A percentile compares a stretch with the other conserved stretches of the same genome.
phyloP scores from a whole-genome alignment of 2,113 vertebrate species.

The Sisor rabdophorus region DNA sequence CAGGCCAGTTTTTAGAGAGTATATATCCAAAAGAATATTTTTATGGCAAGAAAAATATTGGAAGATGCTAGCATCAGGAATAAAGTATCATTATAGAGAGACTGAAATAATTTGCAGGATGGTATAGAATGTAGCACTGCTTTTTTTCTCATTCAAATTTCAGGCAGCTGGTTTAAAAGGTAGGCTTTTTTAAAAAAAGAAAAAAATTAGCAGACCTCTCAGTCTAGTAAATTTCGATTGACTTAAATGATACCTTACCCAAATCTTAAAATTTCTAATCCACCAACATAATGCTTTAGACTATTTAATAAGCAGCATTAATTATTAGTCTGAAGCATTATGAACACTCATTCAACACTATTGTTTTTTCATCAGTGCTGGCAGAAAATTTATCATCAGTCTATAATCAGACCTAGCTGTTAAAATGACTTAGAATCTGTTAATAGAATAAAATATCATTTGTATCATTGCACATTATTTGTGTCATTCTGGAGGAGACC shows the following conservation, averaged over 20 bases:
- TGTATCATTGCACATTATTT: not conserved
- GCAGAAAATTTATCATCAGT: not conserved
- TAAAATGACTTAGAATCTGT: not conserved
- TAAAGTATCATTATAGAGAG: not conserved
- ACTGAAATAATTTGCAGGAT: not conserved
- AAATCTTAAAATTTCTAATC: not conserved
- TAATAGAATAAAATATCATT: not conserved
- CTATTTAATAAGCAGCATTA: not conserved
- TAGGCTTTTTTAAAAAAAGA: too few species aligned
- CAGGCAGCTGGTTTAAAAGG: conserved; percentile 2
- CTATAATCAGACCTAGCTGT: not conserved
- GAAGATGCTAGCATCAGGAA: not conserved
- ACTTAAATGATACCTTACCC: not conserved
- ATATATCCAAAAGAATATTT: conserved; percentile 6
- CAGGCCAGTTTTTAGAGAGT: conserved; percentile 1
- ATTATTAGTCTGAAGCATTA: not conserved
- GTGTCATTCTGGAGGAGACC: not conserved
- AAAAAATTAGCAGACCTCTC: too few species aligned
- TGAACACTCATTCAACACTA: not conserved
- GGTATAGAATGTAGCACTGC: not conserved
- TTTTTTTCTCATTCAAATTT: conserved; percentile 4
- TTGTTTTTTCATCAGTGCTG: not conserved
- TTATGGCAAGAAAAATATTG: not conserved
- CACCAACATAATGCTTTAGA: too few species aligned
- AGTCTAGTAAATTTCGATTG: not conserved